These are phyloP conservation scores for Onychomys leucogaster DNA, from an alignment of 2,797 vertebrate genomes.

Conservation along the genomic window DNA sequence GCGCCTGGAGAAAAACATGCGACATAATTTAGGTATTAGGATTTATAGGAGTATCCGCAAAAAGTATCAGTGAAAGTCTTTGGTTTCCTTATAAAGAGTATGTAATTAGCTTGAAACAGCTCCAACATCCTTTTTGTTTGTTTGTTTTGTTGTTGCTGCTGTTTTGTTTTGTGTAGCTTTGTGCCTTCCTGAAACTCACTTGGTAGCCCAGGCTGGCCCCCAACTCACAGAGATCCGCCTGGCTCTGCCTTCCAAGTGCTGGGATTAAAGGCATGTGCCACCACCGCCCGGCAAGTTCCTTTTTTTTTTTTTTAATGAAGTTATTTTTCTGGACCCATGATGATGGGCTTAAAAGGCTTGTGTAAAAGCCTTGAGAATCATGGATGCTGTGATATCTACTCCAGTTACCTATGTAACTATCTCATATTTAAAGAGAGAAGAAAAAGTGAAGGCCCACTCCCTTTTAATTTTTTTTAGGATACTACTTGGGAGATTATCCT, in stretches of 20 bases:
- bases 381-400: background rate
- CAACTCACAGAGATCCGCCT: too few relatives aligned
- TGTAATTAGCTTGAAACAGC: background rate
- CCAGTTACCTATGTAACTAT: background rate
- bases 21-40: background rate
- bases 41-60: background rate
- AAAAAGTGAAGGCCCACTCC: background rate
- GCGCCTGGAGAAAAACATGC: background rate
- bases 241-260: too few relatives aligned
- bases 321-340: background rate
- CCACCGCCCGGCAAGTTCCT: too few relatives aligned
- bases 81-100: background rate
- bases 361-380: background rate
- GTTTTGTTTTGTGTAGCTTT: too few relatives aligned
- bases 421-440: background rate
- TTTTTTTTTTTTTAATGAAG: too few relatives aligned
- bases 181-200: too few relatives aligned
- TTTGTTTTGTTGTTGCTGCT: too few relatives aligned
- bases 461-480: background rate
- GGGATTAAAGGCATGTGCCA: too few relatives aligned
- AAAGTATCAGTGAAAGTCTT: background rate
- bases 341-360: background rate
- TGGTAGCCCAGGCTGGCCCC: too few relatives aligned
- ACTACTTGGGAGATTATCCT: background rate
- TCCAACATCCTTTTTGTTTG: background rate